Conservation (phyloP, 1,140 invertebrate genomes). For the Scylla paramamosain region DNA sequence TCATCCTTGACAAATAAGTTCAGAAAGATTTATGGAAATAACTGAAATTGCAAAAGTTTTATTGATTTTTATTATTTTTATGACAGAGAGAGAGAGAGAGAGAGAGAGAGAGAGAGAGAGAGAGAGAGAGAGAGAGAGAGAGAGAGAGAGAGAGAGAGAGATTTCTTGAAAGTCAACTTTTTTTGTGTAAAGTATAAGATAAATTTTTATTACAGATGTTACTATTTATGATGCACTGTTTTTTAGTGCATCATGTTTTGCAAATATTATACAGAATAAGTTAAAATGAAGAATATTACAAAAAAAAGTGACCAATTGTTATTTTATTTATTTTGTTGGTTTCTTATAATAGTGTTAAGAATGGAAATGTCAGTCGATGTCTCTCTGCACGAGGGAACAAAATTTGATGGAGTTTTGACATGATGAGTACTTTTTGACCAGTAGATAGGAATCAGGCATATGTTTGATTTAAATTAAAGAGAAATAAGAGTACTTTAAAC, state of each 20-base stretch:
- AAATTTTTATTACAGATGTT: constrained; percentile 57
- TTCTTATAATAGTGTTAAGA: constrained; percentile 54
- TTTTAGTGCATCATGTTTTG: constrained; percentile 48
- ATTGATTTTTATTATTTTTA: no score
- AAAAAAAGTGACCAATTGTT: constrained; percentile 57
- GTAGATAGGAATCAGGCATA: background rate
- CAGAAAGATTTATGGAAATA: constrained; percentile 42
- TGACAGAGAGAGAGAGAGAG: no score
- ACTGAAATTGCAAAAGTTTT: constrained; percentile 42
- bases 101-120: no score
- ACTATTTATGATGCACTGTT: constrained; percentile 61
- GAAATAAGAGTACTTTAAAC: constrained; percentile 12
- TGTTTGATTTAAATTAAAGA: background rate
- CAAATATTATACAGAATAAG: constrained; percentile 48
- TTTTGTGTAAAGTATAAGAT: constrained; percentile 39
- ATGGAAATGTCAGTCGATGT: constrained; percentile 40
- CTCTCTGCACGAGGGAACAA: constrained; percentile 46
- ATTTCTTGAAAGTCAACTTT: constrained; percentile 46
- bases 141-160: constrained; percentile 24
- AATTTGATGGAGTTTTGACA: constrained; percentile 51
- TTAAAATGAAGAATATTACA: constrained; percentile 61
- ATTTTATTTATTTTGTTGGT: constrained; percentile 59
- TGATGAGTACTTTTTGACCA: constrained; percentile 33
- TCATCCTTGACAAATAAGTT: constrained; percentile 45
- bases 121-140: no score